Conservation (phyloP, 2,797 vertebrate species). For the Microhierax caerulescens region DNA sequence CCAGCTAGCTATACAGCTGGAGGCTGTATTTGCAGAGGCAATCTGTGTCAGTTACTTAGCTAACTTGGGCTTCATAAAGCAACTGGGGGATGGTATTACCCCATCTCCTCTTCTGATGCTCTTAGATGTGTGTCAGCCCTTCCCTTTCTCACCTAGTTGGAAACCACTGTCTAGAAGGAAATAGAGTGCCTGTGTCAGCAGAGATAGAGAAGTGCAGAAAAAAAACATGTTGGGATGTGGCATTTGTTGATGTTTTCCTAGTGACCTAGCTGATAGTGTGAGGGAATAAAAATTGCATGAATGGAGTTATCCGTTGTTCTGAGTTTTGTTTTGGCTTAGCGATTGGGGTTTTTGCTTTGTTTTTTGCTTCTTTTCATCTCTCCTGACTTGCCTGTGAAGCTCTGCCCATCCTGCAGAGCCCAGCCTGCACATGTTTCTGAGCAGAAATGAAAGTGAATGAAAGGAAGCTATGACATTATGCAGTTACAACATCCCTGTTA, state of each 20-base stretch:
- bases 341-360: rapidly evolving
- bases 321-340: background rate
- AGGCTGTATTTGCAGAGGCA: background rate
- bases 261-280: background rate
- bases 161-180: background rate
- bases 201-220: background rate
- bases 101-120: background rate
- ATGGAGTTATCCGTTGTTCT: background rate
- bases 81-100: background rate
- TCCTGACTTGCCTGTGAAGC: background rate
- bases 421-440: background rate
- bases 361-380: background rate
- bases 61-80: background rate
- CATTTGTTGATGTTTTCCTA: background rate
- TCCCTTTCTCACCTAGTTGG: background rate
- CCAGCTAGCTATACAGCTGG: background rate
- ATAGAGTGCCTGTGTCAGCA: background rate
- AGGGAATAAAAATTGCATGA: background rate
- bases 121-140: background rate
- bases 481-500: background rate
- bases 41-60: background rate
- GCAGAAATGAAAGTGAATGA: slow-evolving; percentile 6
- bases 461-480: background rate
- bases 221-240: rapidly evolving
- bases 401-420: background rate